Conservation (phyloP, 2,113 vertebrate genomes). For the Lophochroa leadbeateri region DNA sequence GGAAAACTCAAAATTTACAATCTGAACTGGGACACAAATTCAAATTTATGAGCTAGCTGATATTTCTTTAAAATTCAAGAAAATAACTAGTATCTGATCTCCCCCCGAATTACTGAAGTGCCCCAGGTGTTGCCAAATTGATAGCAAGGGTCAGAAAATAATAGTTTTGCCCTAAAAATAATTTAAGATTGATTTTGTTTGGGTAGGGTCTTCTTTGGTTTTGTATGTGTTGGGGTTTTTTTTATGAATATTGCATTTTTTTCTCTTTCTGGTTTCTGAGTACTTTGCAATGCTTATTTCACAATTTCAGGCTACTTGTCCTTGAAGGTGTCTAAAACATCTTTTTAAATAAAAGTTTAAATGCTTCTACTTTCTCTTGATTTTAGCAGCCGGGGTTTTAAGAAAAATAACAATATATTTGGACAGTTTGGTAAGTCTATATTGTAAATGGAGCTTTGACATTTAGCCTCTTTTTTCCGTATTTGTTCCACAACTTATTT, state of each 20-base stretch:
- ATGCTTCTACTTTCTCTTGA: neutral
- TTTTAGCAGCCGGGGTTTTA: neutral
- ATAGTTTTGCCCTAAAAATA: neutral
- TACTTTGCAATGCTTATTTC: neutral
- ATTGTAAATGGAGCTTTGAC: constrained; percentile 18
- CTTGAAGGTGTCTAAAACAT: neutral
- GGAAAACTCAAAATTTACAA: neutral
- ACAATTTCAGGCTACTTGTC: neutral
- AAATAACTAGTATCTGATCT: neutral
- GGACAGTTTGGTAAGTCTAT: neutral
- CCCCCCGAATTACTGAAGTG: neutral
- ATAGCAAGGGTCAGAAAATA: neutral
- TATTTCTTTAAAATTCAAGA: neutral
- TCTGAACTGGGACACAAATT: neutral
- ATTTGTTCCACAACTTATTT: constrained; percentile 27
- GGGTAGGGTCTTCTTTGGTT: rapidly evolving
- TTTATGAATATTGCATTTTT: neutral
- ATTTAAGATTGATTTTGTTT: neutral
- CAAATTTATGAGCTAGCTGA: neutral
- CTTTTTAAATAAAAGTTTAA: neutral
- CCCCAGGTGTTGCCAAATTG: neutral
- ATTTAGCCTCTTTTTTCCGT: neutral
- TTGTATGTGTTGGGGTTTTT: neutral
- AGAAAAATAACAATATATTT: constrained; percentile 19
- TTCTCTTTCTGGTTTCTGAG: neutral